Evolutionary conservation across 2,888 invertebrate species (phyloP).

Genomic region (Lissonota sp.): DNA sequence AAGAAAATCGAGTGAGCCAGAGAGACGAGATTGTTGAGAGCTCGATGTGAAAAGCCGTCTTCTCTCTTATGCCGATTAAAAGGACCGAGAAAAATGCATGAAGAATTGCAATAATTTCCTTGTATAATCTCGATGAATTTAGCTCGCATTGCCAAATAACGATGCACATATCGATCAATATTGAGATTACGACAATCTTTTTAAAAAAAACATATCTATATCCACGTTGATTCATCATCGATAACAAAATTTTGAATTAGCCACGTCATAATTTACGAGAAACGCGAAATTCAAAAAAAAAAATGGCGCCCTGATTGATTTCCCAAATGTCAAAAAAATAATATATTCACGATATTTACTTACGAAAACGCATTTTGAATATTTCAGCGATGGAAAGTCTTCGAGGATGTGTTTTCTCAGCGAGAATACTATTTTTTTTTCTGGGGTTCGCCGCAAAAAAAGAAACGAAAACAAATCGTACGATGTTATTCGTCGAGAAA

Average conservation of each 20-base stretch:
- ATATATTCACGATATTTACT: slow-evolving; percentile 13
- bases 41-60: neutral
- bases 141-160: neutral
- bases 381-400: neutral
- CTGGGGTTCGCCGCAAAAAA: neutral
- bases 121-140: neutral
- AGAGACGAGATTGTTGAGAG: neutral
- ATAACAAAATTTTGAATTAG: too few species aligned
- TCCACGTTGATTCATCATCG: too few species aligned
- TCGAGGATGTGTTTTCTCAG: neutral
- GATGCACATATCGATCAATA: neutral
- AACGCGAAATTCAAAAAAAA: too few species aligned
- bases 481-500: slow-evolving; percentile 34
- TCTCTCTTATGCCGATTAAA: neutral
- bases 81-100: neutral
- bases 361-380: slow-evolving; percentile 40
- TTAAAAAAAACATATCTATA: too few species aligned
- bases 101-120: neutral
- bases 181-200: too few species aligned
- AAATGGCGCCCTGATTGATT: too few species aligned
- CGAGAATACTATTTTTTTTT: neutral
- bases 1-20: slow-evolving; percentile 13
- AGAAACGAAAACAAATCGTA: slow-evolving; percentile 5
- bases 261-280: too few species aligned
- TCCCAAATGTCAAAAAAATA: too few species aligned